These are phyloP conservation scores for Zhuqinia jingwanae DNA, from an alignment of 2,888 invertebrate species.

Conservation along the genomic window DNA sequence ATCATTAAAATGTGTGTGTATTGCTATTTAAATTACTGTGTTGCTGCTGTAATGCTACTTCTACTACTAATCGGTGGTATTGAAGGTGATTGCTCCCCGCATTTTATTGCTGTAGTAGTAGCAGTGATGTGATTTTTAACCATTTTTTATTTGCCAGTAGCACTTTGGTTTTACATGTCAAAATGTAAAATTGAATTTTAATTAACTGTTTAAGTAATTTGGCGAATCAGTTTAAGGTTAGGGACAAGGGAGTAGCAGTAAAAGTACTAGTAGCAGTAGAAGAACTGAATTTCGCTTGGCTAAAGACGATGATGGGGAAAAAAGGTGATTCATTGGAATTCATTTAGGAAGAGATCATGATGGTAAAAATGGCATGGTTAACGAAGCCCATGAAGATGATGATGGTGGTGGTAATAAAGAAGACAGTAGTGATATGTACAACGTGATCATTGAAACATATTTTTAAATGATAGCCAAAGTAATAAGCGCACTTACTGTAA, in stretches of 20 bases:
- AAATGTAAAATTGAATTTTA: slow-evolving; percentile 67
- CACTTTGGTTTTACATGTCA: not conserved
- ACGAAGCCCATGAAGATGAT: not conserved
- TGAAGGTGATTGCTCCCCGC: slow-evolving; percentile 4
- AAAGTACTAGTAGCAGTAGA: too few relatives aligned
- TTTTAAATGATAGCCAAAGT: not conserved
- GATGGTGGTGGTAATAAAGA: too few relatives aligned
- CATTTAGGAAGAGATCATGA: too few relatives aligned
- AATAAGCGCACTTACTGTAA: not conserved
- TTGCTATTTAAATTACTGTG: slow-evolving; percentile 13
- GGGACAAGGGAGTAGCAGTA: slow-evolving; percentile 17
- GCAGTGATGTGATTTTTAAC: not conserved
- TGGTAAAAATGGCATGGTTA: slow-evolving; percentile 33
- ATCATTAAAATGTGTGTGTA: not conserved
- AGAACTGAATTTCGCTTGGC: not conserved
- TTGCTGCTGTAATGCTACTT: not conserved
- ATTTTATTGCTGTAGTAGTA: not conserved
- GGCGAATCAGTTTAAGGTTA: slow-evolving; percentile 34
- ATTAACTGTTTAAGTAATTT: slow-evolving; percentile 54
- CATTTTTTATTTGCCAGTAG: slow-evolving; percentile 29
- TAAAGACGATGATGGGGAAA: slow-evolving; percentile 24
- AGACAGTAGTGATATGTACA: not conserved
- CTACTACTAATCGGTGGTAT: not conserved
- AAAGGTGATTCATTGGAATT: slow-evolving; percentile 23
- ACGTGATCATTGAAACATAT: not conserved